These are phyloP conservation scores for Stigmatopora nigra DNA, from an alignment of 2,113 vertebrate species.

Conservation along the genomic window DNA sequence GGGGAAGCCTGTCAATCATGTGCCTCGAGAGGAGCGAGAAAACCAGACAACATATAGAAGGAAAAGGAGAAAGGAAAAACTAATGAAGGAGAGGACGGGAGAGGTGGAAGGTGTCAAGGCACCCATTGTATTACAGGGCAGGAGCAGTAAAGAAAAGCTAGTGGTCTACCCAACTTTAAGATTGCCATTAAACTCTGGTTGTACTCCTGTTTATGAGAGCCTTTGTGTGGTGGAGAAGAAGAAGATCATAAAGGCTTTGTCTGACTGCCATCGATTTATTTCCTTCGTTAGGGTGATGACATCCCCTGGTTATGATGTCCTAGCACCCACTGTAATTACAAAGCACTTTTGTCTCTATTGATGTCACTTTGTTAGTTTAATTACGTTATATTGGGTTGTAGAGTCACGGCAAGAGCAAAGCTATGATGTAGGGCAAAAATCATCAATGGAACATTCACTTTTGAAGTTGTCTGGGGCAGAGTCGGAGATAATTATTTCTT, in stretches of 20 bases:
- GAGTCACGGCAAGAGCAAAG: conserved; percentile 62
- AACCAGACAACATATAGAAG: conserved; percentile 50
- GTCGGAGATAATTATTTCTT: conserved; percentile 65
- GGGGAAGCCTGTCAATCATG: conserved; percentile 64
- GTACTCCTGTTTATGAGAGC: conserved; percentile 64
- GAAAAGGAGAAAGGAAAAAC: conserved; percentile 30
- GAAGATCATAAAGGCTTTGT: conserved; percentile 70
- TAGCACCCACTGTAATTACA: conserved; percentile 67
- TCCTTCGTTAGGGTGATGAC: conserved; percentile 70
- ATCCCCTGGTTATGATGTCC: conserved; percentile 71
- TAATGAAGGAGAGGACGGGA: conserved; percentile 62
- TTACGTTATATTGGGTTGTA: conserved; percentile 68
- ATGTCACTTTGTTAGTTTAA: conserved; percentile 74
- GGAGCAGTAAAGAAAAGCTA: conserved; percentile 66
- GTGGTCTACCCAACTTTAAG: conserved; percentile 70
- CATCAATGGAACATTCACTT: conserved; percentile 69
- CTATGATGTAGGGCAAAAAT: conserved; percentile 65
- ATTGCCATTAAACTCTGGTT: conserved; percentile 68
- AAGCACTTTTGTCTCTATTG: conserved; percentile 68
- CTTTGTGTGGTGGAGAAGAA: conserved; percentile 65
- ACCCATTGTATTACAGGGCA: conserved; percentile 57
- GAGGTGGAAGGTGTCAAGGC: conserved; percentile 51
- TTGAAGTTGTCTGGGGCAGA: conserved; percentile 54
- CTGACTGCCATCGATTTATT: conserved; percentile 71
- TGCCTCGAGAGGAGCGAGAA: conserved; percentile 59